phyloP scores from a whole-genome alignment of 2,797 vertebrate species.

The Lepilemur septentrionalis region DNA sequence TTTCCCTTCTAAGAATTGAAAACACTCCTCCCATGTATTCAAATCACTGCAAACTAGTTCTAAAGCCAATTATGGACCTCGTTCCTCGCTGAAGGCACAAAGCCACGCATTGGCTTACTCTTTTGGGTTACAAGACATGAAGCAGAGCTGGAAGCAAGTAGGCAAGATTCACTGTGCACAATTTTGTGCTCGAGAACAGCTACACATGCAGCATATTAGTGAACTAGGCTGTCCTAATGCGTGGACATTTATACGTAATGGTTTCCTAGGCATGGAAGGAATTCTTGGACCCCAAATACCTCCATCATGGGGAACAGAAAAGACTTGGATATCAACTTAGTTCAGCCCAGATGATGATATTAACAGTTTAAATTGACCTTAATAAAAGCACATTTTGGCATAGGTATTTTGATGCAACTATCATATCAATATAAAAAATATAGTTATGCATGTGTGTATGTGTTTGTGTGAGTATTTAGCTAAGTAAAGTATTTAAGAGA shows the following conservation, averaged over 20 bases:
- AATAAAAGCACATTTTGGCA: not conserved
- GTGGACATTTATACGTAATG: not conserved
- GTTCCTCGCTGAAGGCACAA: not conserved
- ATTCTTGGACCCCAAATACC: not conserved
- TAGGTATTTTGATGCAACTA: not conserved
- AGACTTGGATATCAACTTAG: not conserved
- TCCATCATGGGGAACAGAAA: not conserved
- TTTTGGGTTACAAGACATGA: not conserved
- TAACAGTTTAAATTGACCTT: not conserved
- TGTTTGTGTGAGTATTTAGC: not conserved
- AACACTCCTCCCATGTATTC: constrained; percentile 1
- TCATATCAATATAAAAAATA: not conserved
- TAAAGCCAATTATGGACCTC: not conserved
- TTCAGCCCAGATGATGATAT: not conserved
- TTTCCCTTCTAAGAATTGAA: constrained; percentile 18
- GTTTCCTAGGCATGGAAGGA: not conserved
- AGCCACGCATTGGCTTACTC: not conserved
- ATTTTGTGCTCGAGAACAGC: not conserved
- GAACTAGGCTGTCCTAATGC: not conserved
- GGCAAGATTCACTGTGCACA: not conserved
- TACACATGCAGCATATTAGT: not conserved
- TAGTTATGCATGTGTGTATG: not conserved
- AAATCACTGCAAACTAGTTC: constrained; percentile 9
- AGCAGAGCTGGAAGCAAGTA: not conserved
- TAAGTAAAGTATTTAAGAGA: not conserved